Evolutionary conservation across 2,888 invertebrate genomes (phyloP), one percentile per base, ranked within the genome.

Genomic region (Orchestes rusci): DNA sequence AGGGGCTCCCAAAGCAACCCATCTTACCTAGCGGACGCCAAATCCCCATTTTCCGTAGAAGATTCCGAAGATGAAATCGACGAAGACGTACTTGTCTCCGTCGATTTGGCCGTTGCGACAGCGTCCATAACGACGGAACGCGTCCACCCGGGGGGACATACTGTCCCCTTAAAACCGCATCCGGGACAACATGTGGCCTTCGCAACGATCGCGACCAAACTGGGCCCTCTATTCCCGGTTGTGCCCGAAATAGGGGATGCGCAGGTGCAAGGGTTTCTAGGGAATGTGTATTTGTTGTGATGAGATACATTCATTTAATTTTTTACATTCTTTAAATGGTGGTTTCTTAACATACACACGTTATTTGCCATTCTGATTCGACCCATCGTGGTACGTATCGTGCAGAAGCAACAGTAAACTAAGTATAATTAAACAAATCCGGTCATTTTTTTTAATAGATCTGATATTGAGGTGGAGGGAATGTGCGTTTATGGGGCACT

Each of bases 361-460:
- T 91, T 91, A 59, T 89, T 79, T 1, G 92, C 89, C 40, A 90
- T 89, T 45, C 86, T 81, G 62, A 86, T 86, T 43, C 92, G 76
- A 1, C 93, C 91, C 40, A 77, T 75, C 15, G 76, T 68, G 15
- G 81, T 79, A 37, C 80, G 75, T 73, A 67, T 92, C 91, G 65
- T 93, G 88, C 48, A 89, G 70, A 59, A 84, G 76, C 36, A 89
- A 69, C 48, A 89, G 72, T 41, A 89, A 70, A 73, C 41, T 88
- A 70, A 51, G 82, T 78, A 49, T 82, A 83, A 50, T 77, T 79
- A 60, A 89, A 87, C 55, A 79, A 72, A 57, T 86, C 84, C 0
- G 89, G 88, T 37, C 88, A 69, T 69, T 34, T 84, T 70, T 65
- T 88, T 87, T 43, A 93, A 74, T 51, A 94, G 70, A 57, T 83